Evolutionary conservation across 2,888 invertebrate genomes (phyloP).

Genomic region (Harpalus rufipes): DNA sequence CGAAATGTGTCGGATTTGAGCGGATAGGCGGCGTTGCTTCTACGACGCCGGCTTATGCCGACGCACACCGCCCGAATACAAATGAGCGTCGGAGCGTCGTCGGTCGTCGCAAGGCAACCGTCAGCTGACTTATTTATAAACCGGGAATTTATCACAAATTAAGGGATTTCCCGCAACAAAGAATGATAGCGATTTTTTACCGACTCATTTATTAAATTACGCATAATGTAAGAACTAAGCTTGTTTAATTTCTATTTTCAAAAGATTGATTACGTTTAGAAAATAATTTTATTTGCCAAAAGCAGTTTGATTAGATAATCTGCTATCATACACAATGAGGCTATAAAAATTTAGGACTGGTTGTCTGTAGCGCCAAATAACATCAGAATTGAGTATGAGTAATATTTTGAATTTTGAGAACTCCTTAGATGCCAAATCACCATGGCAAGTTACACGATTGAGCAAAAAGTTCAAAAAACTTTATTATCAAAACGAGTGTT

Average conservation of each 20-base stretch:
- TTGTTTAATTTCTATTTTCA: background rate
- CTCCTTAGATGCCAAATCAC: too few species aligned
- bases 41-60: constrained; percentile 19
- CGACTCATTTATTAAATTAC: background rate
- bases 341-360: too few species aligned
- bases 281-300: too few species aligned
- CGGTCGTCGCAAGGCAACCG: background rate
- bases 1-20: constrained; percentile 62
- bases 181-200: background rate
- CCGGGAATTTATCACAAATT: constrained; percentile 64
- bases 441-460: too few species aligned
- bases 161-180: constrained; percentile 47
- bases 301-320: too few species aligned
- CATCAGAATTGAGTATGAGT: too few species aligned
- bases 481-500: too few species aligned
- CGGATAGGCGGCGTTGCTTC: constrained; percentile 25
- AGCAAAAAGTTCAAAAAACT: too few species aligned
- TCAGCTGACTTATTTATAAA: constrained; percentile 65
- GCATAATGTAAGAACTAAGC: background rate
- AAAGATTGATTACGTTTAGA: too few species aligned
- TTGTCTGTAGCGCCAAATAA: too few species aligned
- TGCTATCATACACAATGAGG: too few species aligned
- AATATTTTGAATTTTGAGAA: too few species aligned
- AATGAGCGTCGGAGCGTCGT: constrained; percentile 36
- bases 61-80: constrained; percentile 48